A percentile compares a stretch with the other conserved stretches of the same genome.
phyloP scores from a whole-genome alignment of 2,888 invertebrate species.

The Eubasilissa splendida region DNA sequence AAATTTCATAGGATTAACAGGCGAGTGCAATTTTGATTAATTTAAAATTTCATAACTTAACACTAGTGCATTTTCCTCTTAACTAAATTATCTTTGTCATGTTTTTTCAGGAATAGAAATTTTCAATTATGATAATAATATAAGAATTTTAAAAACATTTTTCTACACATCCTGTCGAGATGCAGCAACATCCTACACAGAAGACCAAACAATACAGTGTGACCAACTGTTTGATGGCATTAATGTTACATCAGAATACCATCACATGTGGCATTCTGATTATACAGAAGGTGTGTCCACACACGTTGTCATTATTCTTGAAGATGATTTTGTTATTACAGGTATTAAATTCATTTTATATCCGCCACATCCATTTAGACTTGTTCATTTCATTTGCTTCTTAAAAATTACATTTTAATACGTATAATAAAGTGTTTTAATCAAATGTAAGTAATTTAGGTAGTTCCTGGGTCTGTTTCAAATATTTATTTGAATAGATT shows the following conservation, averaged over 20 bases:
- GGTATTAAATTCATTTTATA: conserved; percentile 60
- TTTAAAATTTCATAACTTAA: neutral
- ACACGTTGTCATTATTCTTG: conserved; percentile 67
- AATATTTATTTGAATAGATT: too few species aligned
- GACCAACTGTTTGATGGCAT: conserved; percentile 76
- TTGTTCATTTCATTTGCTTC: neutral
- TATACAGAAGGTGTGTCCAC: conserved; percentile 63
- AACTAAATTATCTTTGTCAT: neutral
- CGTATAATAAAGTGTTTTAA: too few species aligned
- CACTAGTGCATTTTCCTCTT: too few species aligned
- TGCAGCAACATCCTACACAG: conserved; percentile 58
- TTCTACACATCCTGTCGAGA: conserved; percentile 23
- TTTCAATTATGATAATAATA: conserved; percentile 64
- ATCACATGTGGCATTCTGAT: conserved; percentile 78
- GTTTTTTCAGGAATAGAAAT: conserved; percentile 69
- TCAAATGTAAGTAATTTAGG: too few species aligned
- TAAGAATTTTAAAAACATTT: conserved; percentile 58
- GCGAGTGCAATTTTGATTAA: conserved; percentile 60
- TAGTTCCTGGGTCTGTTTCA: too few species aligned
- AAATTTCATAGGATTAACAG: conserved; percentile 75
- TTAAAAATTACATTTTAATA: neutral
- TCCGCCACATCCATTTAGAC: neutral
- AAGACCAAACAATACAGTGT: conserved; percentile 64
- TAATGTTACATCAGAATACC: conserved; percentile 79
- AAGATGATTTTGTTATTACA: conserved; percentile 66